Evolutionary conservation across 2,113 vertebrate genomes (phyloP).

Genomic region (Tichodroma muraria): DNA sequence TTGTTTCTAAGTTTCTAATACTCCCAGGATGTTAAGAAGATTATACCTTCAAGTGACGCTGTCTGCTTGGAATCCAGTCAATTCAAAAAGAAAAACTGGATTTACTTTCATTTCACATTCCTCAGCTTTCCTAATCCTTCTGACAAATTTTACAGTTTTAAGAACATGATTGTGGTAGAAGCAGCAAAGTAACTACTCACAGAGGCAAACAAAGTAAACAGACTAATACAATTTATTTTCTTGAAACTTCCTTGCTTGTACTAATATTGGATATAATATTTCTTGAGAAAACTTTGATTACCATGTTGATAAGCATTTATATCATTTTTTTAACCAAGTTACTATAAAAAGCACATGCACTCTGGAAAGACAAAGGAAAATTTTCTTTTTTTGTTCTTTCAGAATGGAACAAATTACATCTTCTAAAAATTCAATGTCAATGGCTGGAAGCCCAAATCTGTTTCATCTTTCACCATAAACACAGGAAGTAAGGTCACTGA

Average conservation of each 20-base stretch:
- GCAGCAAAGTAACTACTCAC: background rate
- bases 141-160: background rate
- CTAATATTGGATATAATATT: background rate
- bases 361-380: slow-evolving; percentile 23
- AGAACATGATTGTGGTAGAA: background rate
- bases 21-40: background rate
- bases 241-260: background rate
- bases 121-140: slow-evolving; percentile 17
- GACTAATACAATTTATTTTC: background rate
- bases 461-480: slow-evolving; percentile 33
- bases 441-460: slow-evolving; percentile 49
- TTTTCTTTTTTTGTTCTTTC: background rate
- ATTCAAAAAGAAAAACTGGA: slow-evolving; percentile 7
- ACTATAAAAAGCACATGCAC: background rate
- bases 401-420: slow-evolving; percentile 39
- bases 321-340: background rate
- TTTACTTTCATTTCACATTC: slow-evolving; percentile 47
- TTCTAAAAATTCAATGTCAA: slow-evolving; percentile 11
- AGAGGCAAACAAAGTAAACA: background rate
- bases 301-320: background rate
- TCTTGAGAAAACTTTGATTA: background rate
- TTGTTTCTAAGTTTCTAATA: background rate
- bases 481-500: slow-evolving; percentile 54
- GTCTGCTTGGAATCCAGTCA: slow-evolving; percentile 16
- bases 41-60: slow-evolving; percentile 20